Percentiles rank a stretch among this genome's conserved stretches.
phyloP scores from a whole-genome alignment of 2,113 vertebrate species.

The Piliocolobus tephrosceles region DNA sequence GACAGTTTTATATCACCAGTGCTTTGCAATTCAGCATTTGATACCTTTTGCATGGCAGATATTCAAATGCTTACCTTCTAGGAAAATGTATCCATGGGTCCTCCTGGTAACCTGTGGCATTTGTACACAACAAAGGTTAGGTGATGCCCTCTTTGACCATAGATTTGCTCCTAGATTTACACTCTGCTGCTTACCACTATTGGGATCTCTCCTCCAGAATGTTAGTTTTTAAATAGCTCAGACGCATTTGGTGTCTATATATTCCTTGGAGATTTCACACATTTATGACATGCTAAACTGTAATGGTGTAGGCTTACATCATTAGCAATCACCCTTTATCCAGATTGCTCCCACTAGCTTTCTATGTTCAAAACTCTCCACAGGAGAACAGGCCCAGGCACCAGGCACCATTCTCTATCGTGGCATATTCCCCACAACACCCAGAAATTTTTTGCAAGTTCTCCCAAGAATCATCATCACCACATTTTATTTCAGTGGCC shows the following conservation, averaged over 20 bases:
- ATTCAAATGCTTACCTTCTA: neutral
- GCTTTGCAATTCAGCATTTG: neutral
- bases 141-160: neutral
- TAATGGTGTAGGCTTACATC: neutral
- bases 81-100: no score
- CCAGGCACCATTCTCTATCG: neutral
- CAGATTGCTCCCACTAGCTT: neutral
- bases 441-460: neutral
- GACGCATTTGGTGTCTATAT: neutral
- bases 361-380: neutral
- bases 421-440: no score
- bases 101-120: neutral
- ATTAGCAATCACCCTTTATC: neutral
- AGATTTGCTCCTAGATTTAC: neutral
- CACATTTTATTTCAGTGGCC: neutral
- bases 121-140: neutral
- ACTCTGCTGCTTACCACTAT: neutral
- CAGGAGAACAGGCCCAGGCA: neutral
- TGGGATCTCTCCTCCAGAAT: neutral
- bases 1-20: neutral
- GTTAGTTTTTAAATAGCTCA: neutral
- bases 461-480: neutral
- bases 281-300: neutral
- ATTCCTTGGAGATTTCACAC: neutral
- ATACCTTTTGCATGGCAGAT: neutral